Percentiles rank a stretch among this genome's conserved stretches.
phyloP scores from a whole-genome alignment of 1,140 invertebrate species.

The Nautilus pompilius region DNA sequence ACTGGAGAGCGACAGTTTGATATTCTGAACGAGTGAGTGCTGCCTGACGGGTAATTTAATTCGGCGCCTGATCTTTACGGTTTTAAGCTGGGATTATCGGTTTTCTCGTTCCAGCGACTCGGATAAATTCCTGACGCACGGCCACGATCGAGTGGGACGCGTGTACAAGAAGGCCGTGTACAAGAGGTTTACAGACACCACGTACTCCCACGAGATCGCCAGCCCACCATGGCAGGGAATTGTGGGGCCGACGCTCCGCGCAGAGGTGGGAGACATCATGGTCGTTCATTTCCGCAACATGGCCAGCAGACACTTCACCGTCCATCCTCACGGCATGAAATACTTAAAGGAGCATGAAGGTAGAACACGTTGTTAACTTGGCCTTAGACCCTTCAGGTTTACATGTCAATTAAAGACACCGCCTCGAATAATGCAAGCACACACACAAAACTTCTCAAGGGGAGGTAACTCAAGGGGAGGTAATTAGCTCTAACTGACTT shows the following conservation, averaged over 20 bases:
- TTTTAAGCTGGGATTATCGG: no score
- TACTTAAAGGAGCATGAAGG: conserved; percentile 28
- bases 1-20: no score
- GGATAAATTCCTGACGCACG: conserved; percentile 11
- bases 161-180: conserved; percentile 17
- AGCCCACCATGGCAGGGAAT: conserved; percentile 26
- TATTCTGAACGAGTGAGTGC: no score
- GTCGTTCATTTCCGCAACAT: conserved; percentile 20
- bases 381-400: no score
- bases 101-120: conserved; percentile 10
- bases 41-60: no score
- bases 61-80: no score
- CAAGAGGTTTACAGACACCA: conserved; percentile 21
- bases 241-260: conserved; percentile 38
- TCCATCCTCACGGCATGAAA: conserved; percentile 23
- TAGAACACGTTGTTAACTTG: no score
- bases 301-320: conserved; percentile 13
- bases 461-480: no score
- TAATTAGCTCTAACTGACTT: no score
- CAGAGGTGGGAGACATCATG: conserved; percentile 36
- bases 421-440: no score
- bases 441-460: no score
- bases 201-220: conserved; percentile 12
- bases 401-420: no score
- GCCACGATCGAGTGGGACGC: conserved; percentile 12